Base-by-base conservation (phyloP, 2,888 invertebrate genomes). In the Pelosia muscerda region DNA sequence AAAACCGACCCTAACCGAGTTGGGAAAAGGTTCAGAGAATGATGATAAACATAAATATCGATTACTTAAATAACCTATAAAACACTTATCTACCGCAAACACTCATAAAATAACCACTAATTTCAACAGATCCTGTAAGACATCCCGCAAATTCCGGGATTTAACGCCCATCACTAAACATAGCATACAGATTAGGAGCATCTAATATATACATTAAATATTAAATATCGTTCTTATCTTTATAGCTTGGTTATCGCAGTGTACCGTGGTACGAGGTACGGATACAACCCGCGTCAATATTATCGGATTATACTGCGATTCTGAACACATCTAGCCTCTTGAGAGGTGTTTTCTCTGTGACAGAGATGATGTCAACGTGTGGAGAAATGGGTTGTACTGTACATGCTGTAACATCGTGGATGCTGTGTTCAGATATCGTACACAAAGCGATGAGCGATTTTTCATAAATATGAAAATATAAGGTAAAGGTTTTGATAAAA, bases 181-280 rank as follows among this genome's bases (percentile, higher is more conserved):
- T 55, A n/a, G 38, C 23, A 53, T 15, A n/a, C 42, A 69, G 63
- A 70, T 70, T 70, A 63, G 53, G 38, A 22, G 10, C 55, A 42
- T 42, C 54, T 23, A 56, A 59, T 25, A 63, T 25, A 63, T 31
- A 63, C 63, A 59, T 69, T 69, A 74, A 79, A 75, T 79, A 77
- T 75, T 79, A 70, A 73, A 77, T 71, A 79, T 74, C 69, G 65
- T 28, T 65, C 67, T 77, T 79, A 79, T 79, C 79, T 77, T 77
- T 73, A 79, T 62, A 59, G 71, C 65, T 58, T 26, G 64, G 74
- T 72, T 79, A 77, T 79, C 75, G 69, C 34, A 11, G 63, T 73
- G 68, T 70, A 57, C 66, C 65, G 65, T 26, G 65, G 59, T 65
- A 63, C 68, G 68, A 68, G 68, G 65, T 38, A 38, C 68, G 66